Evolutionary conservation across 2,113 vertebrate genomes (phyloP).

Genomic region (Sebastes schlegelii): DNA sequence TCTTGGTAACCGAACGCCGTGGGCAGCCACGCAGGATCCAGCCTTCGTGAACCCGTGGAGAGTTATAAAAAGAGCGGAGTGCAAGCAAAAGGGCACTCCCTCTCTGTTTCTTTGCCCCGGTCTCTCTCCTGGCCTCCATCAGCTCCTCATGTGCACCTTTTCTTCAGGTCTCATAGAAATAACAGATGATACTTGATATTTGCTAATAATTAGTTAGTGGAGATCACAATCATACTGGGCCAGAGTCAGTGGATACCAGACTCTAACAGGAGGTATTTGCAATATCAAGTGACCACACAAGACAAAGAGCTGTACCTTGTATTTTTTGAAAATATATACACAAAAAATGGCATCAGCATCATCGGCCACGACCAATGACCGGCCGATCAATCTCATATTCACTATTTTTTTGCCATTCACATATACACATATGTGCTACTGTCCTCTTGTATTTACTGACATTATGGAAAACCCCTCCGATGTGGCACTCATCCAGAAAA

Average conservation of each 20-base stretch:
- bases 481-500: not conserved
- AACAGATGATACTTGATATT: not conserved
- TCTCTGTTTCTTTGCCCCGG: constrained; percentile 11
- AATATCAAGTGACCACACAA: not conserved
- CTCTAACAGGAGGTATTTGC: not conserved
- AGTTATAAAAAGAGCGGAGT: constrained; percentile 69
- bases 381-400: too few relatives aligned
- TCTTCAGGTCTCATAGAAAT: not conserved
- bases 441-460: not conserved
- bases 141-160: not conserved
- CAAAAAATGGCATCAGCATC: too few relatives aligned
- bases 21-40: constrained; percentile 56
- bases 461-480: constrained; percentile 9
- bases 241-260: not conserved
- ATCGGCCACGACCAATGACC: too few relatives aligned
- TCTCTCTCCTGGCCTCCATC: constrained; percentile 22
- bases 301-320: too few relatives aligned
- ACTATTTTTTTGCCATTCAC: too few relatives aligned
- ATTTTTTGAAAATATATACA: not conserved
- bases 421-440: too few relatives aligned
- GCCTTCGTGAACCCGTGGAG: constrained; percentile 40
- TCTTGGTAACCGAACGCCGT: constrained; percentile 62
- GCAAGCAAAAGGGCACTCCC: constrained; percentile 56
- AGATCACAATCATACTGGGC: not conserved
- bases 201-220: not conserved